phyloP scores from a whole-genome alignment of 2,888 invertebrate genomes.

The Gymnocheta viridis region DNA sequence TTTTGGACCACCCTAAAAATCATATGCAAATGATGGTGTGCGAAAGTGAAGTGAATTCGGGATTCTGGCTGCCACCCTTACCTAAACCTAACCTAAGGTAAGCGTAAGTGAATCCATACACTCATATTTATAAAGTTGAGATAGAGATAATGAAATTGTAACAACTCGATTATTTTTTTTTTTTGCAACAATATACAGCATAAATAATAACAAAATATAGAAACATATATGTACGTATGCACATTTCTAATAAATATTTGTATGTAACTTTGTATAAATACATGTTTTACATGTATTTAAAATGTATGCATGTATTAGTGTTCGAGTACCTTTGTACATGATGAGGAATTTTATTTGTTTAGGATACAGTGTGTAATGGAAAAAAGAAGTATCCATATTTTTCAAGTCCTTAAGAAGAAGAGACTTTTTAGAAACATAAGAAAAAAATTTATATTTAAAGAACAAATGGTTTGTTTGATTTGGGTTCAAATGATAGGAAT shows the following conservation, averaged over 20 bases:
- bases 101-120: too few species aligned
- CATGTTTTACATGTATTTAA: background rate
- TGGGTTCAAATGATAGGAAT: background rate
- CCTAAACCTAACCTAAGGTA: too few species aligned
- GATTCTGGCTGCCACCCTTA: too few species aligned
- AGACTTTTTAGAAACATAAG: background rate
- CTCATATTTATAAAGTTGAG: background rate
- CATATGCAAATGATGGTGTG: too few species aligned
- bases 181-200: slow-evolving; percentile 5
- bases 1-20: too few species aligned
- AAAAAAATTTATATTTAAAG: background rate
- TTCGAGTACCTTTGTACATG: background rate
- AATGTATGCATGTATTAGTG: background rate
- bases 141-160: slow-evolving; percentile 26
- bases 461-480: background rate
- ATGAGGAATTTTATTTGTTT: slow-evolving; percentile 23
- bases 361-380: background rate
- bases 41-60: too few species aligned
- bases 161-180: slow-evolving; percentile 8
- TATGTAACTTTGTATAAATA: background rate
- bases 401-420: background rate
- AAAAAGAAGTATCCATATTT: slow-evolving; percentile 9
- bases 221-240: background rate
- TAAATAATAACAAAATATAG: slow-evolving; percentile 17
- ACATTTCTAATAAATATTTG: slow-evolving; percentile 25